Conservation (phyloP, 2,888 invertebrate genomes). For the Drosophila lutescens region DNA sequence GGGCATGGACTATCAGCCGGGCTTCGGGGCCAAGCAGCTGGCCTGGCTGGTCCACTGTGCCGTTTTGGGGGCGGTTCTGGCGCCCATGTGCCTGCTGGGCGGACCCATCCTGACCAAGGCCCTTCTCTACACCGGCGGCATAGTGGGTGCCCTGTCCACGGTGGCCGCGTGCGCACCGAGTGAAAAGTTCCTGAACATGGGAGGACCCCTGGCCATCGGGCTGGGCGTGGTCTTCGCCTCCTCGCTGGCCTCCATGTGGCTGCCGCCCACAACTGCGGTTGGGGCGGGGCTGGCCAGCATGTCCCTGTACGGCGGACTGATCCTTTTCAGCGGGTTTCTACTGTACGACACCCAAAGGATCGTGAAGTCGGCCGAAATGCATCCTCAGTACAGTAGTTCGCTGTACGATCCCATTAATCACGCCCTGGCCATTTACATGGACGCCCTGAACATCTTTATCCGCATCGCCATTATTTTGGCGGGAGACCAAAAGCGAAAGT, state of each 20-base stretch:
- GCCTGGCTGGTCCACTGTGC: constrained; percentile 94
- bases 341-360: constrained; percentile 98
- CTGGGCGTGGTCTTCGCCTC: constrained; percentile 97
- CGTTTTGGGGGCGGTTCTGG: constrained; percentile 95
- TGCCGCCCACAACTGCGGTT: constrained; percentile 94
- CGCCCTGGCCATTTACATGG: constrained; percentile 96
- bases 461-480: constrained; percentile 95
- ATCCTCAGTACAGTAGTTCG: constrained; percentile 87
- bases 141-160: constrained; percentile 96
- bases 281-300: constrained; percentile 96
- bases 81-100: constrained; percentile 95
- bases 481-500: constrained; percentile 85
- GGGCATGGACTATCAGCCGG: constrained; percentile 92
- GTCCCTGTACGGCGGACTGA: constrained; percentile 96
- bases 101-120: constrained; percentile 96
- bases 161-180: constrained; percentile 98
- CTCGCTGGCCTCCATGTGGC: constrained; percentile 94
- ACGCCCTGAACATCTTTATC: constrained; percentile 98
- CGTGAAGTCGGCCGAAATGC: constrained; percentile 92
- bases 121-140: constrained; percentile 96
- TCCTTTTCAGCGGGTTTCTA: constrained; percentile 96
- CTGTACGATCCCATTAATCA: constrained; percentile 98
- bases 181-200: constrained; percentile 97
- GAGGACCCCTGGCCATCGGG: constrained; percentile 97
- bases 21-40: constrained; percentile 92